Conservation (phyloP, 1,140 invertebrate species). For the Bactericera cockerelli region DNA sequence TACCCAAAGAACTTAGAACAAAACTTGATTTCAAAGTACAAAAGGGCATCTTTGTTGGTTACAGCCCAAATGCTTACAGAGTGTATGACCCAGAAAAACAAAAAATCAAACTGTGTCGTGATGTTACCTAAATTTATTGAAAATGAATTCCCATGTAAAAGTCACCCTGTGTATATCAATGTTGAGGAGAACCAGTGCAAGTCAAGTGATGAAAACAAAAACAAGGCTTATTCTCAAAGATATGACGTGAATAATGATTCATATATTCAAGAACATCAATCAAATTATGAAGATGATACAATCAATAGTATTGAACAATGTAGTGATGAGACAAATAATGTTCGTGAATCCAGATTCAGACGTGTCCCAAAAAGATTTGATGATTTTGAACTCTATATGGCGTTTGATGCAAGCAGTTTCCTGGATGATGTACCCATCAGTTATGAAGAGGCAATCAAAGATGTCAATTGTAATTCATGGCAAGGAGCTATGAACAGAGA, state of each 20-base stretch:
- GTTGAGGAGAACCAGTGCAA: no score
- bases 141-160: background rate
- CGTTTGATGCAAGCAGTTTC: background rate
- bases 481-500: constrained; percentile 9
- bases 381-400: background rate
- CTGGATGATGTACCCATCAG: background rate
- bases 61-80: background rate
- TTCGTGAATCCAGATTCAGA: no score
- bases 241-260: background rate
- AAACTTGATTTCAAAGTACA: constrained; percentile 10
- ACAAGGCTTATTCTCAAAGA: background rate
- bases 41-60: constrained; percentile 14
- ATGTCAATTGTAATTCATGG: background rate
- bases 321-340: no score
- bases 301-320: background rate
- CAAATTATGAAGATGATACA: constrained; percentile 1
- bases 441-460: background rate
- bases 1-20: constrained; percentile 13
- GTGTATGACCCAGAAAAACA: background rate
- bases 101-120: background rate
- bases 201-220: no score
- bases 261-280: background rate
- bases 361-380: background rate
- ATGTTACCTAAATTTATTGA: constrained; percentile 13
- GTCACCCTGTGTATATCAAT: background rate